Evolutionary conservation across 2,113 vertebrate genomes (phyloP).

Genomic region (Rostratula benghalensis): DNA sequence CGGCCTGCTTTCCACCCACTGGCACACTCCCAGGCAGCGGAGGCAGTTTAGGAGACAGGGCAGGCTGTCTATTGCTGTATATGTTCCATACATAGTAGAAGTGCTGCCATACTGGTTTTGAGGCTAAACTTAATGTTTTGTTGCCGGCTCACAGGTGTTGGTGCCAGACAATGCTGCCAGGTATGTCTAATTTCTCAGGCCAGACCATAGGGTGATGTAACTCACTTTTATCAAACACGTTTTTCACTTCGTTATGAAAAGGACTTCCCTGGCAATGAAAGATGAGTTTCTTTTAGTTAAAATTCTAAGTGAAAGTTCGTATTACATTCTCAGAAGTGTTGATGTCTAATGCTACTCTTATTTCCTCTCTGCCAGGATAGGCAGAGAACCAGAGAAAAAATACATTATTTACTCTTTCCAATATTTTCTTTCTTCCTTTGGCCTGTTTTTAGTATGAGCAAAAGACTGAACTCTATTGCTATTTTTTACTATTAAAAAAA

Average conservation of each 20-base stretch:
- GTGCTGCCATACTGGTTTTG: neutral
- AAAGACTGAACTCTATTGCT: neutral
- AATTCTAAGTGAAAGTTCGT: neutral
- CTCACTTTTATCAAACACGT: neutral
- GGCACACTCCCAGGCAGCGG: neutral
- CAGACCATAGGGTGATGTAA: neutral
- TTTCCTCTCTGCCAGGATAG: neutral
- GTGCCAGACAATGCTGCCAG: neutral
- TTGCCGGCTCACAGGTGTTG: neutral
- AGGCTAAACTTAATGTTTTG: neutral
- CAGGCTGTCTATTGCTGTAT: neutral
- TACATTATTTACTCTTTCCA: neutral
- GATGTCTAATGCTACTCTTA: neutral
- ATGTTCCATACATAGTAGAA: fast-evolving
- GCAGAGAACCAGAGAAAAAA: neutral
- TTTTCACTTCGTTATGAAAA: neutral
- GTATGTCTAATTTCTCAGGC: neutral
- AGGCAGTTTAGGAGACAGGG: neutral
- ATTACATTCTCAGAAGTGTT: neutral
- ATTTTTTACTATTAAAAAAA: neutral
- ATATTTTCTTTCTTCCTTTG: neutral
- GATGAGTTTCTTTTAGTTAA: neutral
- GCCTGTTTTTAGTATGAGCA: neutral
- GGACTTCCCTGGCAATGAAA: neutral
- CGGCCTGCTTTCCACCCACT: no score